A percentile compares a stretch with the other conserved stretches of the same genome.
Evolutionary conservation across 2,888 invertebrate genomes (phyloP).

Genomic region (Minunthozetes semirufus): DNA sequence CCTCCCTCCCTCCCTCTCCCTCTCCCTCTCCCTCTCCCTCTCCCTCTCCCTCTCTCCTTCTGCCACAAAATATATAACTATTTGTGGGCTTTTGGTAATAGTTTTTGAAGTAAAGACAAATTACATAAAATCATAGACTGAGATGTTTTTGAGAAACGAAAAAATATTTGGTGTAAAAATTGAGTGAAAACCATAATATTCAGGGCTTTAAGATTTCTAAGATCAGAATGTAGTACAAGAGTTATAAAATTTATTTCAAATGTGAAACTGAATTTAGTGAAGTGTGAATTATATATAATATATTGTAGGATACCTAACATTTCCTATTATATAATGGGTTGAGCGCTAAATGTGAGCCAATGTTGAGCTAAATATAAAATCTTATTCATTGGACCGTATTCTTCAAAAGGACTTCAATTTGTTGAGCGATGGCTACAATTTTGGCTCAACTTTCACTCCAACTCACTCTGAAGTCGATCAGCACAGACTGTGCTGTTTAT

Average conservation of each 20-base stretch:
- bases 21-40: too few relatives aligned
- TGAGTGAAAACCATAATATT: slow-evolving; percentile 8
- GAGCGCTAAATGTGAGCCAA: slow-evolving; percentile 11
- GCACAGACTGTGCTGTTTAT: not conserved
- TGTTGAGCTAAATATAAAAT: slow-evolving; percentile 20
- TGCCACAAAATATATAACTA: not conserved
- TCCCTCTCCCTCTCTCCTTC: too few relatives aligned
- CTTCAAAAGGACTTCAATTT: slow-evolving; percentile 17
- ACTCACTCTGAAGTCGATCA: slow-evolving; percentile 1
- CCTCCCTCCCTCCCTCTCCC: too few relatives aligned
- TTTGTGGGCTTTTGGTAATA: not conserved
- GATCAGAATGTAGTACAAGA: not conserved
- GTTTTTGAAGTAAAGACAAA: not conserved
- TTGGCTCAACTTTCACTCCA: slow-evolving; percentile 22
- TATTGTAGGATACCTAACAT: slow-evolving; percentile 18
- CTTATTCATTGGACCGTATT: slow-evolving; percentile 11
- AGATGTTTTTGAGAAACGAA: not conserved
- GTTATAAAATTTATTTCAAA: slow-evolving; percentile 21
- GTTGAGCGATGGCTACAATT: slow-evolving; percentile 6
- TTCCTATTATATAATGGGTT: slow-evolving; percentile 24
- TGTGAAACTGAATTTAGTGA: slow-evolving; percentile 30
- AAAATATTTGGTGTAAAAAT: slow-evolving; percentile 16
- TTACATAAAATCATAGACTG: slow-evolving; percentile 11
- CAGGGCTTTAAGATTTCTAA: not conserved
- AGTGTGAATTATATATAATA: slow-evolving; percentile 30